Conservation (phyloP, 2,797 vertebrate genomes). For the Xenopus petersii region DNA sequence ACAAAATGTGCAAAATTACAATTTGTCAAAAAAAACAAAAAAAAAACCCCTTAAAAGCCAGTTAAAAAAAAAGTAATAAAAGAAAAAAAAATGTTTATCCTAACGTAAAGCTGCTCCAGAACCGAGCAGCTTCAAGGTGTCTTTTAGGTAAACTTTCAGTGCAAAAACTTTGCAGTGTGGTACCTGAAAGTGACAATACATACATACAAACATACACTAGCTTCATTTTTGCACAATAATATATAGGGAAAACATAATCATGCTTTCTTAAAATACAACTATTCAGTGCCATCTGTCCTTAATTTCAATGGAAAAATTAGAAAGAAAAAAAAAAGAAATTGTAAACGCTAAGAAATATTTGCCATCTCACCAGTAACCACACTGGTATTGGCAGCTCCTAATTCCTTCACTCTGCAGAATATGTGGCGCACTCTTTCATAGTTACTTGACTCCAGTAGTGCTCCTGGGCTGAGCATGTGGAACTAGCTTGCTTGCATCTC, state of each 20-base stretch:
- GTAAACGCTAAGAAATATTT: too few relatives aligned
- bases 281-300: too few relatives aligned
- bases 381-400: neutral
- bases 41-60: conserved; percentile 42
- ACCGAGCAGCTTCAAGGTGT: neutral
- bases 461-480: neutral
- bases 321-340: neutral
- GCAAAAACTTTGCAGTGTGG: conserved; percentile 39
- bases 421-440: neutral
- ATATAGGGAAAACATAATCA: conserved; percentile 54
- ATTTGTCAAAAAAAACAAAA: conserved; percentile 56
- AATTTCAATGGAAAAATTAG: too few relatives aligned
- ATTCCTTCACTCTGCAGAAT: neutral
- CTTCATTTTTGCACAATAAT: conserved; percentile 54
- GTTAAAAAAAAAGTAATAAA: conserved; percentile 28
- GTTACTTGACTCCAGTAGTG: conserved; percentile 9
- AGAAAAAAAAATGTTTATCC: conserved; percentile 47
- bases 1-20: conserved; percentile 65
- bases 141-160: conserved; percentile 40
- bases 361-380: neutral
- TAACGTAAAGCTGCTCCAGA: neutral
- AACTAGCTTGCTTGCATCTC: neutral
- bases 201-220: conserved; percentile 50
- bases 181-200: conserved; percentile 45
- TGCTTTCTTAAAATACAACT: conserved; percentile 54